Evolutionary conservation across 2,888 invertebrate species (phyloP), one percentile per base, ranked within the genome.

Genomic region (Synergus japonicus): DNA sequence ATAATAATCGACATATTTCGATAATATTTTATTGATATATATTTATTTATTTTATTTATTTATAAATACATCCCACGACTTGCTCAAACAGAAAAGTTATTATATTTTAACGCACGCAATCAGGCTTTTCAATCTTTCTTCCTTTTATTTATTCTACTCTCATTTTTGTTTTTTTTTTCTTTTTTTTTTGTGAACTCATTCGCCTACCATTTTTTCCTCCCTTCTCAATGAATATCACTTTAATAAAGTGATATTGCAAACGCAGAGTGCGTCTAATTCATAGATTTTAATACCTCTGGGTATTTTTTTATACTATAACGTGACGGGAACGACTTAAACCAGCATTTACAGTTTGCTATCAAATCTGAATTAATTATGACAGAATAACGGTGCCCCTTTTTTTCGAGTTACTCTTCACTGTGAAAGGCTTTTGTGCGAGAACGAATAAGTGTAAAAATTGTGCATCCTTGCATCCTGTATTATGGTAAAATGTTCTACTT

Each of bases 11-110:
- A 37, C 0, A 37, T 37, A 37, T 37, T 44, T 8, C 43, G 43
- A 44, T 44, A 44, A 9, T 44, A 44, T 10, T 9, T 44, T 44
- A 9, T 44, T 9, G 8, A 44, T 44, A 9, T n/a, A n/a, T n/a
- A n/a, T n/a, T n/a, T n/a, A n/a, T n/a, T n/a, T n/a, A n/a, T n/a
- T n/a, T n/a, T n/a, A n/a, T n/a, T n/a, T n/a, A n/a, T n/a, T n/a
- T n/a, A n/a, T n/a, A n/a, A n/a, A n/a, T 29, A 29, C 22, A 29
- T 22, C 60, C 22, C 4, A 12, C 8, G 37, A 9, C n/a, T 29
- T 44, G 43, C 66, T 41, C 58, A 77, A 84, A 83, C 88, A 88
- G 87, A 87, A 84, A 86, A 87, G 82, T 85, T 86, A 87, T 85
- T 88, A 86, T 85, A 77, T 82, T 79, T 69, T 29, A 63, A 43